Evolutionary conservation across 2,888 invertebrate genomes (phyloP).

Genomic region (Allophyes oxyacanthae): DNA sequence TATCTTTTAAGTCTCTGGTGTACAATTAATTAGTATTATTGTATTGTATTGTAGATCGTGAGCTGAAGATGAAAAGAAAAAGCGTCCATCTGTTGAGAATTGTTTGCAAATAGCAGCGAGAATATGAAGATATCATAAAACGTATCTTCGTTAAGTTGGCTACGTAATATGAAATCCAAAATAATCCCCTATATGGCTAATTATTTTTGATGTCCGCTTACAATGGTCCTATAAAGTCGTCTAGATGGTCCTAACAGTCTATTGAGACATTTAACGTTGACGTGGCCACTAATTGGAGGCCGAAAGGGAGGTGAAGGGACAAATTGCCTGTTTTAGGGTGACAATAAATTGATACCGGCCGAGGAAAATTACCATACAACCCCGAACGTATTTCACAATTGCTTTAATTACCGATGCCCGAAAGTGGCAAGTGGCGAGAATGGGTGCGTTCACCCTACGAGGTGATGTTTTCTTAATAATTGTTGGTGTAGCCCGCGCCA

Average conservation of each 20-base stretch:
- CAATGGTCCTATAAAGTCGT: slow-evolving; percentile 56
- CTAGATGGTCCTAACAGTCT: slow-evolving; percentile 61
- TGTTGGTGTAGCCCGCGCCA: slow-evolving; percentile 43
- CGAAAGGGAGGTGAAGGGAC: slow-evolving; percentile 75
- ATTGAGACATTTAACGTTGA: slow-evolving; percentile 80
- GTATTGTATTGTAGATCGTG: too few relatives aligned
- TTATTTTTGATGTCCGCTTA: slow-evolving; percentile 43
- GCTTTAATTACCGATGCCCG: slow-evolving; percentile 80
- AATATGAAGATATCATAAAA: too few relatives aligned
- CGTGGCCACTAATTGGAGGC: slow-evolving; percentile 81
- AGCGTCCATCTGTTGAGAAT: too few relatives aligned
- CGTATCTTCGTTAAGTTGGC: too few relatives aligned
- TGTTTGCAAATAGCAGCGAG: too few relatives aligned
- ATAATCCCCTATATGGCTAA: slow-evolving; percentile 53
- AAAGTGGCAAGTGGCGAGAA: slow-evolving; percentile 71
- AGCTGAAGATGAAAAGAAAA: too few relatives aligned
- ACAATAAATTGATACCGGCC: slow-evolving; percentile 87
- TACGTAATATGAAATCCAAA: slow-evolving; percentile 6
- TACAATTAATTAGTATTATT: too few relatives aligned
- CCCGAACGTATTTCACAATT: slow-evolving; percentile 82
- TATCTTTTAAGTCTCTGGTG: too few relatives aligned
- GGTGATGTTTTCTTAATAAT: slow-evolving; percentile 63
- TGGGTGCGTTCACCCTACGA: slow-evolving; percentile 63
- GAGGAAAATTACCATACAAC: slow-evolving; percentile 82
- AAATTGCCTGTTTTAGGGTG: slow-evolving; percentile 85